These are phyloP conservation scores for Meteorus colon DNA, from an alignment of 2,888 invertebrate species.

Conservation along the genomic window DNA sequence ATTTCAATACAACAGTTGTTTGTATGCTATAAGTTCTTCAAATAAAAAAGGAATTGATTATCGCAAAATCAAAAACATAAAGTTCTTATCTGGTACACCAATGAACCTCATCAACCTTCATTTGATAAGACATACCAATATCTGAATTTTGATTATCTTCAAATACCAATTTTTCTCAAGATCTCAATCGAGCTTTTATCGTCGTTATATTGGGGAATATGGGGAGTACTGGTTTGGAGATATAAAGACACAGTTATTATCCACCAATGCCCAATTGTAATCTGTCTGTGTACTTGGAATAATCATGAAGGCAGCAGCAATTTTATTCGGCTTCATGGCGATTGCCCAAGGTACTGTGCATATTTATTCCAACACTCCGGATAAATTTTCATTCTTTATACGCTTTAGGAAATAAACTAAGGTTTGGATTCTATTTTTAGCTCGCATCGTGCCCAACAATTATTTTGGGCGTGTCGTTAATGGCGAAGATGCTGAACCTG, in stretches of 20 bases:
- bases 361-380: not conserved
- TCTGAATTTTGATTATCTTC: conserved; percentile 1
- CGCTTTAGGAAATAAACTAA: conserved; percentile 4
- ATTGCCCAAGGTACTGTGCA: conserved; percentile 40
- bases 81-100: not conserved
- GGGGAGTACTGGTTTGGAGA: not conserved
- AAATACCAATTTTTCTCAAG: not conserved
- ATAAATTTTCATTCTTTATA: not conserved
- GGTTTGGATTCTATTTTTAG: not conserved
- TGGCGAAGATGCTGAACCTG: conserved; percentile 55
- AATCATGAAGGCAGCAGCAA: conserved; percentile 45
- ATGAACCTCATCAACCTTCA: not conserved
- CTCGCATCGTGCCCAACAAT: conserved; percentile 35
- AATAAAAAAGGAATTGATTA: not conserved
- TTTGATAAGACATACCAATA: not conserved
- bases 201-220: not conserved
- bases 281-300: conserved; percentile 20
- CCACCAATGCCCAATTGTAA: conserved; percentile 19
- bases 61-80: not conserved
- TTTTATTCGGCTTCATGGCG: conserved; percentile 39
- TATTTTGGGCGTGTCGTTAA: conserved; percentile 47
- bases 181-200: not conserved
- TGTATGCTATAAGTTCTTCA: no score
- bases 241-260: conserved; percentile 31
- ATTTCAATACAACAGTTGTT: no score